Evolutionary conservation across 2,888 invertebrate genomes (phyloP), one percentile per base, ranked within the genome.

Genomic region (Ennomos quercinarius): DNA sequence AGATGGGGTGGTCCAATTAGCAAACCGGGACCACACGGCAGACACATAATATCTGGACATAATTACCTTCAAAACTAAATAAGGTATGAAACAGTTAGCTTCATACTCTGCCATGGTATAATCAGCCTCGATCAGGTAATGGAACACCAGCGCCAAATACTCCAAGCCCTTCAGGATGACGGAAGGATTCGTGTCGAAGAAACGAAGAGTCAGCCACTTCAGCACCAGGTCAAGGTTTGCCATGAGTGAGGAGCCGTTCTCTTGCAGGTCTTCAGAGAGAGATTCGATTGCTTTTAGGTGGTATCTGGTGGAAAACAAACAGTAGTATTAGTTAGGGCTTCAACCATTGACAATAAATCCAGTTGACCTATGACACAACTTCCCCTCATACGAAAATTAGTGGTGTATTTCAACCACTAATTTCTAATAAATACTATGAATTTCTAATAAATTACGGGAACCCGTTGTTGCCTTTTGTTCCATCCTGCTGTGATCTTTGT

Each of bases 131-230:
- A 96, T 96, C 36, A 99, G 93, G 80, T 95, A 94, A 64, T 95
- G 95, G 86, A 99, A 98, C 58, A 98, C 96, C 12, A 94, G 87
- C 64, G 96, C 95, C 10, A 99, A 91, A 86, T 98, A 99, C 81
- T 99, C 99, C 72, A 99, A 91, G n/a, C 97, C 98, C 91, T 98
- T 98, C 72, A 99, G 94, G 61, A 99, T 94, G 39, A 99, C 99
- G 11, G 98, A 98, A 9, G 99, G 99, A 93, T 99, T 99, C 27
- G 99, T 99, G 90, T 99, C 99, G 79, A 99, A 99, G 92, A 99
- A 99, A 61, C 99, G 94, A 46, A 99, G 90, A 0, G 99, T 99
- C 72, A 99, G 86, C 99, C 99, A 99, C 84, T 99, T 99, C 45
- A 99, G 94, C 55, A 99, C 96, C 63, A 99, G 92, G 93, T 99